Conservation (phyloP, 2,888 invertebrate species). For the Andrena flavipes region DNA sequence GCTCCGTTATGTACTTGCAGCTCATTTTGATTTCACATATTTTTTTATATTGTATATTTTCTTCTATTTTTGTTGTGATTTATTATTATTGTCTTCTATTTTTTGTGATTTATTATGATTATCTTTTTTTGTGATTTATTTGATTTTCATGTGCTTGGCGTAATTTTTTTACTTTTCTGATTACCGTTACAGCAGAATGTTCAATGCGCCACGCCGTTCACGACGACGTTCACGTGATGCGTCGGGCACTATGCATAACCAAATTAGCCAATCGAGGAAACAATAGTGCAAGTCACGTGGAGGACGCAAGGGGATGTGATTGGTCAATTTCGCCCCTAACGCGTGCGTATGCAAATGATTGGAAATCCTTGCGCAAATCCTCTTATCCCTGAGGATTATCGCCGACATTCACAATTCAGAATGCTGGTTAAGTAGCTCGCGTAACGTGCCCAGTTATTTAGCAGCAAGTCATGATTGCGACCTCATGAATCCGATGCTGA, state of each 20-base stretch:
- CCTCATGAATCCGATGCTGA: too few relatives aligned
- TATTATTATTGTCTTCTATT: too few relatives aligned
- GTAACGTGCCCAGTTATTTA: neutral
- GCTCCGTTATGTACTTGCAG: too few relatives aligned
- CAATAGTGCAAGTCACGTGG: conserved; percentile 55
- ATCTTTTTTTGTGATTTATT: too few relatives aligned
- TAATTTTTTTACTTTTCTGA: too few relatives aligned
- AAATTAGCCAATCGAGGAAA: conserved; percentile 62
- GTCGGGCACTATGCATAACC: conserved; percentile 50
- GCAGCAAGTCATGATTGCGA: neutral
- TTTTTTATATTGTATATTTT: too few relatives aligned
- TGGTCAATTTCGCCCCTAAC: conserved; percentile 53
- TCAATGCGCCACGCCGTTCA: conserved; percentile 12
- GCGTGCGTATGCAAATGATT: conserved; percentile 50
- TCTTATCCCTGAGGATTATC: conserved; percentile 52
- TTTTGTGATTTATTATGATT: too few relatives aligned
- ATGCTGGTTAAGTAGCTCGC: conserved; percentile 36
- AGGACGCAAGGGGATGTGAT: conserved; percentile 40
- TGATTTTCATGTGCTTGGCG: too few relatives aligned
- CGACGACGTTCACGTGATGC: conserved; percentile 39
- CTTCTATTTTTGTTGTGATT: too few relatives aligned
- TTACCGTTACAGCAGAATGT: conserved; percentile 25
- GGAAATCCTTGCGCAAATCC: conserved; percentile 48
- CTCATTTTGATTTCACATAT: too few relatives aligned
- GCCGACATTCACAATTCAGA: conserved; percentile 37